phyloP scores from a whole-genome alignment of 2,113 vertebrate species.

The Cricetomys ansorgei region DNA sequence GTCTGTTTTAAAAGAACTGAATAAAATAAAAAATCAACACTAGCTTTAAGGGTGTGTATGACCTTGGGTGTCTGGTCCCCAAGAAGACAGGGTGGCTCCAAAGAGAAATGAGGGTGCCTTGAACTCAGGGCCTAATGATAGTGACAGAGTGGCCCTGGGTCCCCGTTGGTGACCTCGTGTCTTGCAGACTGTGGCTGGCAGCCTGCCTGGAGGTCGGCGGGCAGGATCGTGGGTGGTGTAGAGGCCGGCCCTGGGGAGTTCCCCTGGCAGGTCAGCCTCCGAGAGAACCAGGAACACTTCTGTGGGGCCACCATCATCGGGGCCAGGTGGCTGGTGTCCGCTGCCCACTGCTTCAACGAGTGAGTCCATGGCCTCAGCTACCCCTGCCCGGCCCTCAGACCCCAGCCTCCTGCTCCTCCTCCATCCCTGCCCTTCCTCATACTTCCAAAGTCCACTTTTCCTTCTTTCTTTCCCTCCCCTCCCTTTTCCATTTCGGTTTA shows the following conservation, averaged over 20 bases:
- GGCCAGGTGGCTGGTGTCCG: constrained; percentile 93
- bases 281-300: constrained; percentile 89
- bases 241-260: constrained; percentile 92
- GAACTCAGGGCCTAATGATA: background rate
- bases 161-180: background rate
- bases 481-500: no score
- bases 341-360: constrained; percentile 96
- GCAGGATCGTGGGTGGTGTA: constrained; percentile 93
- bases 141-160: background rate
- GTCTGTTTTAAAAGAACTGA: background rate
- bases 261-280: constrained; percentile 97
- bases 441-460: background rate
- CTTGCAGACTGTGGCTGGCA: constrained; percentile 92
- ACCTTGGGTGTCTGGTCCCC: background rate
- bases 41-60: background rate
- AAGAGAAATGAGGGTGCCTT: background rate
- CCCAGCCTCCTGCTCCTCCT: background rate
- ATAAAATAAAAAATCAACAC: background rate
- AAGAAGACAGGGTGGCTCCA: background rate
- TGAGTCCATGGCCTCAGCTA: constrained; percentile 65
- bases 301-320: constrained; percentile 94
- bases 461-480: no score
- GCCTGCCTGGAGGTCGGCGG: constrained; percentile 87
- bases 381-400: background rate
- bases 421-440: rapidly evolving